Evolutionary conservation across 2,888 invertebrate genomes (phyloP), one percentile per base, ranked within the genome.

Genomic region (Aspidiotus destructor): DNA sequence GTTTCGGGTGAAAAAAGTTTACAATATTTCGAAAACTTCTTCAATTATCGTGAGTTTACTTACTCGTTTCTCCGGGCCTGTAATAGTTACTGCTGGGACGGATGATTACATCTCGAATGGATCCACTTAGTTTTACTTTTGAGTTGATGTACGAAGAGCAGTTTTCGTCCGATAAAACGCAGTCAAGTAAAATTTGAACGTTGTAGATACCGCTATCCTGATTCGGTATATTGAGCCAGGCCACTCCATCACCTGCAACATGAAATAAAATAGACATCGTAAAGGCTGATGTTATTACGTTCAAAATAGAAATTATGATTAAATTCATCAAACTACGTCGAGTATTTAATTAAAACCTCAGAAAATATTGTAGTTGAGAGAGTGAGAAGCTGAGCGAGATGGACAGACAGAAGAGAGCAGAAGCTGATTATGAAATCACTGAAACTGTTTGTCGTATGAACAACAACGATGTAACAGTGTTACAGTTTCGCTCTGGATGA

Each of bases 31-130:
- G 28, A 28, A 28, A 28, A 28, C 28, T 28, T 58, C 10, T 58
- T 58, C 13, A 15, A 10, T 28, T 9, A 28, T 28, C 40, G 11
- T 1, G 17, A 17, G 48, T 11, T 10, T 17, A 77, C 82, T 81
- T 76, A 85, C 85, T 80, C 7, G 81, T 84, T 73, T 85, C 85
- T 68, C 84, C 85, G 41, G 85, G 84, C 67, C 80, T 78, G 74
- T 85, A 85, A 72, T 82, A 81, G 73, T 83, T 84, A 68, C 83
- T 79, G 8, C 83, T 83, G 0, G 85, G 83, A 41, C 84, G 77
- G n/a, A 85, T 82, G 70, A 85, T 82, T 69, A 85, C 83, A 73
- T 85, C 85, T 41, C 85, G 77, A 1, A 85, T 84, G 0, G 84
- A 82, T 0, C 85, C 85, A 15, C 84, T 80, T n/a, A 85, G 78